phyloP scores from a whole-genome alignment of 2,888 invertebrate genomes.

The Cheiracanthium punctorium region DNA sequence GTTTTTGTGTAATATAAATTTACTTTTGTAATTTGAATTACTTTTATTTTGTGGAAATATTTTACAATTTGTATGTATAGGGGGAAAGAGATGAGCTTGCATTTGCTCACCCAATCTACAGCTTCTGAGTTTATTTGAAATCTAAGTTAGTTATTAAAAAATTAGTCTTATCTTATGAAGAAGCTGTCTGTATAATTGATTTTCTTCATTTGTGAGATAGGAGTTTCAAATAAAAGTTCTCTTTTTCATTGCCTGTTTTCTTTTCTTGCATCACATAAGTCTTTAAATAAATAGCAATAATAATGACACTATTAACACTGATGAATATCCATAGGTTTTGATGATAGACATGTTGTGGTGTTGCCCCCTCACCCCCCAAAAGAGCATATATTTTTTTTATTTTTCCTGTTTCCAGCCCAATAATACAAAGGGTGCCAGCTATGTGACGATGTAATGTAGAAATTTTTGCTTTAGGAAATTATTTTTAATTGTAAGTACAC shows the following conservation, averaged over 20 bases:
- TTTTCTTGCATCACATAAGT: neutral
- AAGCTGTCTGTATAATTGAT: slow-evolving; percentile 10
- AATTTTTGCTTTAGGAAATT: too few relatives aligned
- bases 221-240: slow-evolving; percentile 13
- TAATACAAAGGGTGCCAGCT: too few relatives aligned
- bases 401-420: too few relatives aligned
- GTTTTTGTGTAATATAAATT: neutral
- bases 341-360: too few relatives aligned
- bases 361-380: too few relatives aligned
- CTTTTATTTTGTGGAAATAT: neutral
- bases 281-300: too few relatives aligned
- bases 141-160: neutral
- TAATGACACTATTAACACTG: too few relatives aligned
- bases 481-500: too few relatives aligned
- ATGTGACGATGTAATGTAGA: too few relatives aligned
- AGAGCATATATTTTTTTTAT: too few relatives aligned
- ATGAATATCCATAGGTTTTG: too few relatives aligned
- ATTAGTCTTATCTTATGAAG: neutral
- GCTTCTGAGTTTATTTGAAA: neutral
- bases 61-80: slow-evolving; percentile 13
- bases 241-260: neutral
- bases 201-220: slow-evolving; percentile 14
- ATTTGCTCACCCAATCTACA: neutral
- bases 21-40: neutral
- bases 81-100: neutral